Conservation (phyloP, 2,797 vertebrate species). For the Coregonus sp. region DNA sequence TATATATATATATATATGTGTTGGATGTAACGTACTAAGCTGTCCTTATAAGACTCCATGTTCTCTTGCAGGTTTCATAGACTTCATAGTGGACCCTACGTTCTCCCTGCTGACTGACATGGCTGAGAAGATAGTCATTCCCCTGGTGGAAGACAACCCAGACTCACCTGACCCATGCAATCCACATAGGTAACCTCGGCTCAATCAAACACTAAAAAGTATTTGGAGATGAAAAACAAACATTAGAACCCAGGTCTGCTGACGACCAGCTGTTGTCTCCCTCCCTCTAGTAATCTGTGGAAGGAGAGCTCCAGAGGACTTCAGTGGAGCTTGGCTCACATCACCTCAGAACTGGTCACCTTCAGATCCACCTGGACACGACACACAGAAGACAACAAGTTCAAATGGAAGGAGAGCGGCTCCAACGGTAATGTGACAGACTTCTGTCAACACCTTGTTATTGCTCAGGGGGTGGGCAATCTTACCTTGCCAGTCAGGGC, state of each 20-base stretch:
- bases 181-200: conserved; percentile 67
- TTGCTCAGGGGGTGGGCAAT: not conserved
- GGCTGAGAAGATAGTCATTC: conserved; percentile 90
- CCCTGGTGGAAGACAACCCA: conserved; percentile 81
- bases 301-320: conserved; percentile 88
- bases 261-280: not conserved
- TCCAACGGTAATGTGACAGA: conserved; percentile 76
- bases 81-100: conserved; percentile 93
- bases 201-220: no score
- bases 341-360: conserved; percentile 86
- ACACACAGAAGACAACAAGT: conserved; percentile 91
- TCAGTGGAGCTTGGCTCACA: conserved; percentile 84
- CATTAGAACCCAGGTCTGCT: not conserved
- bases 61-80: conserved; percentile 84
- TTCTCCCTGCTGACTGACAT: conserved; percentile 93
- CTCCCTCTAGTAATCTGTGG: conserved; percentile 80
- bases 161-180: conserved; percentile 73
- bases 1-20: no score
- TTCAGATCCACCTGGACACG: conserved; percentile 90
- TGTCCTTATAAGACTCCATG: no score
- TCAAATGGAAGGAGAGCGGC: conserved; percentile 90
- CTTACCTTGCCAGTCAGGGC: not conserved
- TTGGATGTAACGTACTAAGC: no score
- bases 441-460: not conserved
- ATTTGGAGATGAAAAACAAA: no score